Base-by-base conservation (phyloP, 2,888 invertebrate species). In the Drosophila fulvimacula region DNA sequence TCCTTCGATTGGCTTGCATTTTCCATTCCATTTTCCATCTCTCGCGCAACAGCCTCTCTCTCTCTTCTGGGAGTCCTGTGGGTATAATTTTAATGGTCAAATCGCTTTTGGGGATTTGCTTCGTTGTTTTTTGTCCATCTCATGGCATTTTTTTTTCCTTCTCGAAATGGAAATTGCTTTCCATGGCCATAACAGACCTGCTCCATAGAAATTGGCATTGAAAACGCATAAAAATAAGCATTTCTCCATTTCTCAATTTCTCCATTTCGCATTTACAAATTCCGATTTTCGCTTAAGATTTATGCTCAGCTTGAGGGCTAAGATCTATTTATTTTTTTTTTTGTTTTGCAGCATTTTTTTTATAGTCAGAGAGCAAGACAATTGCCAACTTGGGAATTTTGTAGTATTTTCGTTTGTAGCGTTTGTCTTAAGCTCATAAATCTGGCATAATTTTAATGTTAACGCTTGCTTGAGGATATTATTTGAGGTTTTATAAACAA, bases 11-110 rank as follows among this genome's bases (percentile, higher is more conserved):
- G 30, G 21, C 32, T 1, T 51, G 51, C 51, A 51, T 9, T 30
- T 11, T 3, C n/a, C 42, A 10, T 52, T 57, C 17, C 60, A 30
- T 56, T 77, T 84, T 76, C 48, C 46, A 36, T 15, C 9, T 15
- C 1, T 3, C 10, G 11, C 41, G 36, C 5, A n/a, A 17, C 34
- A 10, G 24, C n/a, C n/a, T 15, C 30, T n/a, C 21, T 15, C 3
- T 1, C 11, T 19, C 48, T 24, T 2, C 15, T 56, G 13, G 30
- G 17, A 57, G 82, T 90, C 91, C 90, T 90, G 73, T 81, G 92
- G 91, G 92, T 90, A 91, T 90, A 91, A 92, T 92, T 92, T 92
- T 90, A 91, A 91, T 92, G 91, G 90, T 88, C 85, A 82, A 87
- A 79, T 79, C 79, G 79, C 79, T 81, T 76, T 64, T 77, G 74